phyloP scores from a whole-genome alignment of 2,888 invertebrate genomes.

The Adelphocoris suturalis region DNA sequence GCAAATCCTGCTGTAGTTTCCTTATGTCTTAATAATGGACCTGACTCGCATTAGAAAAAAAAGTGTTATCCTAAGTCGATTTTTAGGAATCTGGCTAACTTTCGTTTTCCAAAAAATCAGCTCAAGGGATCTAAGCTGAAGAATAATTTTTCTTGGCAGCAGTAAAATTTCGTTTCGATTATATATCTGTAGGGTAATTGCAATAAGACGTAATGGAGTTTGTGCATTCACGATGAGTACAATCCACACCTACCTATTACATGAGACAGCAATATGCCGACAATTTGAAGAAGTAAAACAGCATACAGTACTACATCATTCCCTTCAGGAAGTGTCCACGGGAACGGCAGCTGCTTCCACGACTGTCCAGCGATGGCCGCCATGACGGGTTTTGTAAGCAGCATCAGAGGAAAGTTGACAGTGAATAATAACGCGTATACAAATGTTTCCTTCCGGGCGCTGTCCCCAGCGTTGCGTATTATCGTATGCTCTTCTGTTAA shows the following conservation, averaged over 20 bases:
- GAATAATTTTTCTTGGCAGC: too few relatives aligned
- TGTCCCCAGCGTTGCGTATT: neutral
- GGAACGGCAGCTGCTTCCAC: constrained; percentile 46
- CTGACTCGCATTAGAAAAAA: too few relatives aligned
- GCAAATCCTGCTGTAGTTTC: too few relatives aligned
- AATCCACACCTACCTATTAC: constrained; percentile 19
- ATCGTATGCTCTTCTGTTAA: constrained; percentile 10
- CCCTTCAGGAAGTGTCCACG: neutral
- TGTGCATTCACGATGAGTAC: too few relatives aligned
- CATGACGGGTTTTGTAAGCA: neutral
- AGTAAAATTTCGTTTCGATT: too few relatives aligned
- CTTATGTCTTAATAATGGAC: too few relatives aligned
- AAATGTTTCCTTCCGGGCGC: neutral
- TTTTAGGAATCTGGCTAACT: too few relatives aligned
- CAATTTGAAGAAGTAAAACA: neutral
- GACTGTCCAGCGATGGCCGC: constrained; percentile 4
- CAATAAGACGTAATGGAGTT: too few relatives aligned
- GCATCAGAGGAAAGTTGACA: constrained; percentile 17
- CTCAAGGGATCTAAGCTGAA: too few relatives aligned
- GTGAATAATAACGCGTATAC: neutral
- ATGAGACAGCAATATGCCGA: neutral
- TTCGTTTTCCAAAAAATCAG: too few relatives aligned
- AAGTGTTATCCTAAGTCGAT: too few relatives aligned
- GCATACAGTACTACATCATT: neutral
- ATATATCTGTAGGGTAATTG: too few relatives aligned